A percentile compares a stretch with the other conserved stretches of the same genome.
Conservation (phyloP, 1,140 invertebrate genomes). For the Trypoxylus dichotomus region DNA sequence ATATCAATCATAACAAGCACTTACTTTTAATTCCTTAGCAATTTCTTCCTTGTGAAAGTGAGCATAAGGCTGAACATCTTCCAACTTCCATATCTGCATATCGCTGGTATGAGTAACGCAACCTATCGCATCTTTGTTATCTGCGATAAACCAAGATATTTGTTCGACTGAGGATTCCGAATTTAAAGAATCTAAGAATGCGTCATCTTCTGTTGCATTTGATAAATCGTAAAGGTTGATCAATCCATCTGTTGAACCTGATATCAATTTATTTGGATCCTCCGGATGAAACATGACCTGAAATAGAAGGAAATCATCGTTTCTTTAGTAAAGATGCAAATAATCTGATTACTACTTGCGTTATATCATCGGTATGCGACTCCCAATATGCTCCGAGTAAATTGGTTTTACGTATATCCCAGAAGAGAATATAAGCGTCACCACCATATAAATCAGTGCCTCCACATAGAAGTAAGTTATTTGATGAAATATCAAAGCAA, state of each 20-base stretch:
- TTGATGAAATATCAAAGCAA: constrained; percentile 76
- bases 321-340: neutral
- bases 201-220: constrained; percentile 77
- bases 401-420: constrained; percentile 71
- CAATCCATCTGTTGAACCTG: constrained; percentile 81
- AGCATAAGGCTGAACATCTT: constrained; percentile 46
- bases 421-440: constrained; percentile 80
- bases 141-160: constrained; percentile 57
- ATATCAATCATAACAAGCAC: constrained; percentile 30
- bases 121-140: constrained; percentile 58
- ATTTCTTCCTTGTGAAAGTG: constrained; percentile 50
- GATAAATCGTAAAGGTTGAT: constrained; percentile 84
- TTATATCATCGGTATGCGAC: constrained; percentile 83
- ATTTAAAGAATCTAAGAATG: constrained; percentile 78
- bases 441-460: constrained; percentile 73
- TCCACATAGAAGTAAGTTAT: constrained; percentile 72
- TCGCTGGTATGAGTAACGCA: constrained; percentile 73
- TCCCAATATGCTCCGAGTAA: constrained; percentile 84
- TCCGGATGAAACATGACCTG: constrained; percentile 69
- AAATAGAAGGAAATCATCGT: neutral
- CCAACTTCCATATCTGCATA: constrained; percentile 68
- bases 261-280: constrained; percentile 69
- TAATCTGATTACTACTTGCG: constrained; percentile 64
- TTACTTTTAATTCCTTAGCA: constrained; percentile 40
- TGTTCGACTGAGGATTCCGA: constrained; percentile 78